Evolutionary conservation across 2,797 vertebrate species (phyloP), one percentile per base, ranked within the genome.

Genomic region (Nothura maculosa): DNA sequence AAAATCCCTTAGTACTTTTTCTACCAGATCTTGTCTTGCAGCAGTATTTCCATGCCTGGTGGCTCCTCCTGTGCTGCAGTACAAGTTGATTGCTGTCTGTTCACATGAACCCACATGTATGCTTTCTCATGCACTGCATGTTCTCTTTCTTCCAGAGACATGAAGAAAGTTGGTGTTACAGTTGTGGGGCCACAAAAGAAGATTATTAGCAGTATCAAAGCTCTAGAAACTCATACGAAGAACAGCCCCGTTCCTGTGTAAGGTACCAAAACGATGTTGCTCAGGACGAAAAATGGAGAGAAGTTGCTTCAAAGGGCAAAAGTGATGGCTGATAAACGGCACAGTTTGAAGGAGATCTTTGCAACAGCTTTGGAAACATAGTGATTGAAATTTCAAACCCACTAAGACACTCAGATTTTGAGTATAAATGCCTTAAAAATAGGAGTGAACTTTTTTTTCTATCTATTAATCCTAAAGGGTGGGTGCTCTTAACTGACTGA

Each of bases 111-210:
- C 2, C 48, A 14, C 48, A 4, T 13, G 13, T 11, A 12, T 19
- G 17, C 30, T 81, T 61, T 34, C 60, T 97, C 62, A 96, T 36
- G 9, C 6, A 0, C 2, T 78, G 28, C 27, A 2, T 79, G 67
- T 78, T 89, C 54, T 73, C 34, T 89, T 83, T 90, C 68, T 96
- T 86, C 43, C 97, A 99, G 99, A 94, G 99, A 99, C 95, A 97
- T 99, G 97, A 99, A 99, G 98, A 99, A 99, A 96, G 98, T 99
- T 20, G 99, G 99, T 12, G 99, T 99, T 92, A 99, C 99, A 36
- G 98, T 99, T 91, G 98, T 99, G 92, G 99, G 99, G 91, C 98
- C 99, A 93, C 99, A 99, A 85, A 99, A 99, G 98, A 99, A 99
- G 98, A 98, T 99, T 83, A 98, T 99, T 97, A 99, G 98, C 98